Evolutionary conservation across 2,113 vertebrate genomes (phyloP), one percentile per base, ranked within the genome.

Genomic region (Bubo scandiacus): DNA sequence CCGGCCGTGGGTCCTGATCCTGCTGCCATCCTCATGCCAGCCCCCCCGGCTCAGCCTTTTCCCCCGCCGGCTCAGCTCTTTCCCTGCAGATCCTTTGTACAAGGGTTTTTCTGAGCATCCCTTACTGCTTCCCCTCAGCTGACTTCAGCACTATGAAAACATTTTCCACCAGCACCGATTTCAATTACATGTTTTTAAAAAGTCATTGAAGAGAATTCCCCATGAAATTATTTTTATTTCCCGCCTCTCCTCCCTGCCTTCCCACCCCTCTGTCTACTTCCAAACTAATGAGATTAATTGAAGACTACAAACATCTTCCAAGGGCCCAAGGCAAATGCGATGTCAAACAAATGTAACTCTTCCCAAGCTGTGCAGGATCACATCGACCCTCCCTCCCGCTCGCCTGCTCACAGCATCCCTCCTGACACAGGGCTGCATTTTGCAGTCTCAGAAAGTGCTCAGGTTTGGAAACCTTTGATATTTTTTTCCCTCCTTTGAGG

Each of bases 191-290:
- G 43, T 90, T 95, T 88, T 94, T 85, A 49, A 95, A 57, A 92
- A 91, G 96, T 6, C 93, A 70, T 94, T 96, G 83, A 70, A 94
- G 71, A 94, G 91, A 96, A 96, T 96, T 91, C 92, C 89, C 92
- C 38, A 0, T 88, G 94, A 96, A 96, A 96, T 91, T 72, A 85
- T 96, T 92, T 86, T 84, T 36, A 75, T 94, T 92, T 73, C 78
- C 66, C 42, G 0, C 92, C 86, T 49, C 82, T 81, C 80, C 42
- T 88, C 68, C 67, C 51, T 18, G 26, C 40, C 54, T 83, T 15
- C 73, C 90, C 2, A 0, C 66, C 90, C n/a, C 61, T 79, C 71
- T 6, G 0, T 73, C 94, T 90, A 5, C 74, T 92, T 85, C 92
- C 92, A 87, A 54, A 58, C 89, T 85, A 91, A 92, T 30, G 91